These are phyloP conservation scores for Mesorhabditis spiculigera DNA, from an alignment of 2,888 invertebrate genomes.

Conservation along the genomic window DNA sequence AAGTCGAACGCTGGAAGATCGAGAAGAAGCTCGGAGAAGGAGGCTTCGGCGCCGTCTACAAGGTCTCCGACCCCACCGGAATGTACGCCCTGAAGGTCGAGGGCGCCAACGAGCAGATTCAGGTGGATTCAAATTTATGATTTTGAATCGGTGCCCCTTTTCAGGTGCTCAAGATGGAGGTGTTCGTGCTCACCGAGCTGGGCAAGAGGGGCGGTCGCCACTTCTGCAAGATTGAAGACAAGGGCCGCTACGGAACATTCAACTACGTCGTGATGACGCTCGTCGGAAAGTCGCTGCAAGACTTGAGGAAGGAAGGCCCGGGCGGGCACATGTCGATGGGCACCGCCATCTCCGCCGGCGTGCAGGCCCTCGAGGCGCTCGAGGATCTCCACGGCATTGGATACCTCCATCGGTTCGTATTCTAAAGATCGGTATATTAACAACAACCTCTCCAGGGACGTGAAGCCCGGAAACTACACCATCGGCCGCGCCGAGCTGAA, in stretches of 20 bases:
- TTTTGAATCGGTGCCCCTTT: background rate
- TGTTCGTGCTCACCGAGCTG: constrained; percentile 48
- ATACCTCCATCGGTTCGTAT: constrained; percentile 41
- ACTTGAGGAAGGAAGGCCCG: constrained; percentile 29
- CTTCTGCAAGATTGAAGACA: constrained; percentile 55
- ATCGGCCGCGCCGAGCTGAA: constrained; percentile 36
- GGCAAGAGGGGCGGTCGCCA: constrained; percentile 47
- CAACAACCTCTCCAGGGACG: constrained; percentile 17
- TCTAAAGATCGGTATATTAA: background rate
- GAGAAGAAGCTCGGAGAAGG: constrained; percentile 51
- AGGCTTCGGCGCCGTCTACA: constrained; percentile 52
- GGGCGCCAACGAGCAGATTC: constrained; percentile 44
- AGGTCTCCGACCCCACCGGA: constrained; percentile 38
- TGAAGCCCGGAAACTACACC: constrained; percentile 42
- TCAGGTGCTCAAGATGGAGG: constrained; percentile 55
- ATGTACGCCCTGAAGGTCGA: constrained; percentile 50
- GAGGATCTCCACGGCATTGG: constrained; percentile 51
- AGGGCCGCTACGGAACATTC: constrained; percentile 49
- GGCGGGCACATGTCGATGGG: constrained; percentile 37
- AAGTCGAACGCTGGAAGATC: constrained; percentile 49
- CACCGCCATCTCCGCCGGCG: constrained; percentile 33
- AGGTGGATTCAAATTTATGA: constrained; percentile 12
- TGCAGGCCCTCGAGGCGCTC: constrained; percentile 35
- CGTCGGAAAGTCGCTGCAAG: constrained; percentile 46
- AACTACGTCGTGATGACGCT: constrained; percentile 55